Conservation (phyloP, 1,140 invertebrate genomes). For the Anthonomus grandis region DNA sequence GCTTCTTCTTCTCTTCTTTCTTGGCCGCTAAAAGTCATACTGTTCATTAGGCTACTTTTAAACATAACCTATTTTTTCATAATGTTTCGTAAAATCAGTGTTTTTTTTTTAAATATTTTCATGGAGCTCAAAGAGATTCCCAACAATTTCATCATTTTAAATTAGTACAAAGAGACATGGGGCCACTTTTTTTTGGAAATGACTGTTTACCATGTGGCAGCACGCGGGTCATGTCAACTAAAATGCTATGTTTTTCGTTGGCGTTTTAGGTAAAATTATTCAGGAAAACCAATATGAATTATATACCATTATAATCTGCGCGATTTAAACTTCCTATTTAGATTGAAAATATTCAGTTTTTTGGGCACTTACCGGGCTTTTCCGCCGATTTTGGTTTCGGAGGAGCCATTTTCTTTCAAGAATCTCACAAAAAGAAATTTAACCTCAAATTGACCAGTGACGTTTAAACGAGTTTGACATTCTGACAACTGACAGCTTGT, state of each 20-base stretch:
- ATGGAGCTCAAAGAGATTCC: neutral
- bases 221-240: conserved; percentile 33
- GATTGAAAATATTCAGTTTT: conserved; percentile 11
- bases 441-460: conserved; percentile 19
- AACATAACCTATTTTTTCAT: conserved; percentile 8
- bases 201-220: conserved; percentile 24
- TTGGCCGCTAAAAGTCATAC: conserved; percentile 50
- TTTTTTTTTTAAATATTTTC: neutral
- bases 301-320: too few relatives aligned
- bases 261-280: neutral
- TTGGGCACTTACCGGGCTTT: conserved; percentile 57
- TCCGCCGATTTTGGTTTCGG: conserved; percentile 61
- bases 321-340: too few relatives aligned
- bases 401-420: conserved; percentile 61
- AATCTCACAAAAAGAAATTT: conserved; percentile 43
- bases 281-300: neutral
- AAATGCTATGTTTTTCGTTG: neutral
- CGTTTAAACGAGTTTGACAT: too few relatives aligned
- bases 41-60: too few relatives aligned
- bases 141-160: neutral
- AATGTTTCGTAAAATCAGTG: neutral
- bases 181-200: too few relatives aligned
- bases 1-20: conserved; percentile 61
- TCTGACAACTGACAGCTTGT: too few relatives aligned
- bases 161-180: neutral